Evolutionary conservation across 2,797 vertebrate genomes (phyloP).

Genomic region (Hippopotamyrus pictus): DNA sequence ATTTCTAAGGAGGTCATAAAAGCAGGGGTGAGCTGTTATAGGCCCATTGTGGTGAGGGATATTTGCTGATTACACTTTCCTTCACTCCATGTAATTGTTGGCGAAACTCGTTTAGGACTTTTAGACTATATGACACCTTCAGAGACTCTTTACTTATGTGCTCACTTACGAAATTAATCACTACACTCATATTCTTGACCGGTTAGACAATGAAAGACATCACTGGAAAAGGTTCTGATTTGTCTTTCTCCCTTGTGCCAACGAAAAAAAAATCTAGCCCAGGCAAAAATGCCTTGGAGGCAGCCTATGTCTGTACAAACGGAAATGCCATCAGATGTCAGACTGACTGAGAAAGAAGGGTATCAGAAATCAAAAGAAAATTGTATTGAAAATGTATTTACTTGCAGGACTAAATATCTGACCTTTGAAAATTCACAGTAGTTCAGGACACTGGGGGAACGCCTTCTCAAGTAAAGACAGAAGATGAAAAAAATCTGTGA

Average conservation of each 20-base stretch:
- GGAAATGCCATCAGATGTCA: background rate
- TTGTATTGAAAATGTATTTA: background rate
- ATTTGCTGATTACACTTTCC: background rate
- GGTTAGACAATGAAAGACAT: background rate
- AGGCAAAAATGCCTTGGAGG: background rate
- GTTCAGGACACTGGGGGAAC: background rate
- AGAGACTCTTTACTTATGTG: background rate
- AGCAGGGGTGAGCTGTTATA: background rate
- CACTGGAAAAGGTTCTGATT: background rate
- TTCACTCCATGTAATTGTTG: background rate
- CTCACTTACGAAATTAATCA: background rate
- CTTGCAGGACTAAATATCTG: background rate
- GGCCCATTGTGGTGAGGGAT: background rate
- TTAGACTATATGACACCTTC: background rate
- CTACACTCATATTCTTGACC: background rate
- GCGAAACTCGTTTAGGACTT: background rate
- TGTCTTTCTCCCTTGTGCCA: background rate
- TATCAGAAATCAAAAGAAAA: background rate
- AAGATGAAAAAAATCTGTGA: background rate
- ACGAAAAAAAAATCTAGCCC: background rate
- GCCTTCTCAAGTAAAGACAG: background rate
- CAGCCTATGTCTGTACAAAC: background rate
- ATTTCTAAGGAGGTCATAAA: background rate
- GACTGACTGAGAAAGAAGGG: background rate
- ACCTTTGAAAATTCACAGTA: background rate